phyloP scores from a whole-genome alignment of 1,140 invertebrate species.

The Megathymus violae region DNA sequence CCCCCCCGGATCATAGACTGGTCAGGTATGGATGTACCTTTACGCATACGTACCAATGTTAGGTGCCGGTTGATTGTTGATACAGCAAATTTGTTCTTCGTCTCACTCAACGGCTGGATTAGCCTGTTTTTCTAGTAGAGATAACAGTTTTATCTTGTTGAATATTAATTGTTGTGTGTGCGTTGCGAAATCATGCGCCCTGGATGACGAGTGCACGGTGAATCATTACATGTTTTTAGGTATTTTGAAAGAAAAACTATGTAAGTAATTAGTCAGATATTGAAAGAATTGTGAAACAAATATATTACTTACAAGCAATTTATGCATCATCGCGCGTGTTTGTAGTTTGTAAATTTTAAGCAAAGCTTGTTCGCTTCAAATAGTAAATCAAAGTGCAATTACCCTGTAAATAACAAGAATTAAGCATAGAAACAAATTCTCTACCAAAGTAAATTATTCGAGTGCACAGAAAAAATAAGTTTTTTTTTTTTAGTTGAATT shows the following conservation, averaged over 20 bases:
- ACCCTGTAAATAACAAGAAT: too few species aligned
- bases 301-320: too few species aligned
- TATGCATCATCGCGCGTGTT: too few species aligned
- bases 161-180: slow-evolving; percentile 68
- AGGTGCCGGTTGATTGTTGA: slow-evolving; percentile 76
- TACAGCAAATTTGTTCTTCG: slow-evolving; percentile 77
- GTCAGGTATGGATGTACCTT: slow-evolving; percentile 32
- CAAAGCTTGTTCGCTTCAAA: too few species aligned
- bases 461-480: too few species aligned
- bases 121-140: slow-evolving; percentile 78
- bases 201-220: slow-evolving; percentile 14
- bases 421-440: too few species aligned
- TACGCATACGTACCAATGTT: slow-evolving; percentile 68
- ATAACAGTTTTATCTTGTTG: slow-evolving; percentile 75
- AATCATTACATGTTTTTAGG: slow-evolving; percentile 19
- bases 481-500: too few species aligned
- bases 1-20: too few species aligned
- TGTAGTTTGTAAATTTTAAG: too few species aligned
- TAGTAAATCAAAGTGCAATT: too few species aligned
- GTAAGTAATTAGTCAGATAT: slow-evolving; percentile 9
- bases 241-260: slow-evolving; percentile 1
- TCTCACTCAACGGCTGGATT: slow-evolving; percentile 72
- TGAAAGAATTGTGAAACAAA: slow-evolving; percentile 9
- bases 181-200: slow-evolving; percentile 52
- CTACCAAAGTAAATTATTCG: too few species aligned